Evolutionary conservation across 1,140 invertebrate species (phyloP), one percentile per base, ranked within the genome.

Genomic region (Macrotrachela quadricornifera): DNA sequence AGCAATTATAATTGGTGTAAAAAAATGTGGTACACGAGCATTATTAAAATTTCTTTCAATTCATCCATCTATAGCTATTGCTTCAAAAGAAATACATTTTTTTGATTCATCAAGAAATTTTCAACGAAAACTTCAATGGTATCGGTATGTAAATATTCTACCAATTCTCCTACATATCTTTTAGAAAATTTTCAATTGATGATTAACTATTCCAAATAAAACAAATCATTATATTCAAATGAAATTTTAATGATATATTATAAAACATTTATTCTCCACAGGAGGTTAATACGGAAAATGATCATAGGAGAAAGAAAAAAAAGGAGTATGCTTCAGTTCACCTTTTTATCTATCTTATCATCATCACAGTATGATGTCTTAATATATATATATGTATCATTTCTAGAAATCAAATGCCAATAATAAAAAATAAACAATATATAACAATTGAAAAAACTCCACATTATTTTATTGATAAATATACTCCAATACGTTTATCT

Each of bases 11-110:
- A 85, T 88, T 58, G 85, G 85, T 13, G 84, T 85, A 11, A 86
- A 86, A 65, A 90, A 90, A 68, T 82, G 82, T 57, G 85, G 85
- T 0, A 90, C 85, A 1, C 71, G 85, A 51, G 85, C 85, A 0
- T 68, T 90, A 12, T 66, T 90, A 30, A 85, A 88, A 70, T 88
- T 88, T 67, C 76, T 94, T 21, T 84, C 82, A 41, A 68, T 87
- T 42, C 85, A 90, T 73, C 83, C 84, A 11, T 78, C 83, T 66
- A 78, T 88, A 6, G 69, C 80, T 47, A 83, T 83, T 2, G 82
- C 83, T 38, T 82, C 83, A 12, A 82, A 80, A 2, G 83, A 87
- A 68, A 78, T 85, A 6, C 84, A 87, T 65, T 87, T 86, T 66
- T 87, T 87, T 64, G 84, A 87, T 66, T 63, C 69, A 40, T 60